Evolutionary conservation across 2,113 vertebrate species (phyloP).

Genomic region (Saccopteryx bilineata): DNA sequence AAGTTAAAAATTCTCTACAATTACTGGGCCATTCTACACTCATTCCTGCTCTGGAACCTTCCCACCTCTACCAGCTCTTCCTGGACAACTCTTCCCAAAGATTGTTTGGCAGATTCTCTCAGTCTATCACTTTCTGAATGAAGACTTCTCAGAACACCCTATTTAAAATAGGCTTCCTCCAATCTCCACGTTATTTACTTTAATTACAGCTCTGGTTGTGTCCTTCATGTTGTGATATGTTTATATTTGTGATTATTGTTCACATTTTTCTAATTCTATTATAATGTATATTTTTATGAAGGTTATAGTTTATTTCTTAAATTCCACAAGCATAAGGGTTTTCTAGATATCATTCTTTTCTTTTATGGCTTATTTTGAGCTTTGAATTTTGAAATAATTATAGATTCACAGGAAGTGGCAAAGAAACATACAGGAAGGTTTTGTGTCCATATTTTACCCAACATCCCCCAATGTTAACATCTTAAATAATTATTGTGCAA

Average conservation of each 20-base stretch:
- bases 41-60: background rate
- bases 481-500: background rate
- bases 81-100: background rate
- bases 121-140: background rate
- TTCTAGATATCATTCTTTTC: background rate
- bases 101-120: background rate
- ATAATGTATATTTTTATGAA: background rate
- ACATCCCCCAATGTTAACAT: background rate
- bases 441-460: background rate
- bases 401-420: background rate
- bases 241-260: background rate
- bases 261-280: background rate
- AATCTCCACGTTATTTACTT: background rate
- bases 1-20: constrained; percentile 27
- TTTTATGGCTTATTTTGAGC: background rate
- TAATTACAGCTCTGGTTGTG: background rate
- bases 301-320: background rate
- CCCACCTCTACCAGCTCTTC: background rate
- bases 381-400: background rate
- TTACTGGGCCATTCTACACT: background rate
- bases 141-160: background rate
- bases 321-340: background rate
- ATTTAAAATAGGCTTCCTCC: background rate
- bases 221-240: background rate
- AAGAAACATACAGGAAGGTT: background rate